Percentiles rank a stretch among this genome's conserved stretches.
These are phyloP conservation scores for Montipora capitata DNA, from an alignment of 92 coral and sea anemone genomes.

Conservation along the genomic window DNA sequence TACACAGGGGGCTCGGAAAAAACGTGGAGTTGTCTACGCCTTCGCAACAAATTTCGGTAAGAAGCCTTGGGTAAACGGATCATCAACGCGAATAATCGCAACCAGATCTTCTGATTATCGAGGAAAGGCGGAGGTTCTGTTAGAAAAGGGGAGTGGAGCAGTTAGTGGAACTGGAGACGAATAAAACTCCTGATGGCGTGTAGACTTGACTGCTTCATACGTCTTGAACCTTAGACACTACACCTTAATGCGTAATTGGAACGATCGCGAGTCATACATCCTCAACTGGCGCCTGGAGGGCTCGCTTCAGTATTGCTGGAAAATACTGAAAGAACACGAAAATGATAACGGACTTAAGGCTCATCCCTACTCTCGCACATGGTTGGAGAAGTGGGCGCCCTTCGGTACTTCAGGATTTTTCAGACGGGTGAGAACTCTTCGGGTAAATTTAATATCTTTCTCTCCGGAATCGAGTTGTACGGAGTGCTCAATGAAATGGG, in stretches of 20 bases:
- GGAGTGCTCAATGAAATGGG: conserved; percentile 75
- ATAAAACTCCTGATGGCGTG: conserved; percentile 88
- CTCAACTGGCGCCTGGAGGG: conserved; percentile 88
- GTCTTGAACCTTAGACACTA: conserved; percentile 67
- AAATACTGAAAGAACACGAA: conserved; percentile 75
- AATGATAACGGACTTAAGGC: conserved; percentile 89
- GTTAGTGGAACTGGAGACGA: conserved; percentile 83
- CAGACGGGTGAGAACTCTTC: conserved; percentile 92
- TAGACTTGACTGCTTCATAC: conserved; percentile 80
- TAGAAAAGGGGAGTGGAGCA: conserved; percentile 77
- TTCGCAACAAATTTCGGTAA: conserved; percentile 80
- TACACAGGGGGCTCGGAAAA: conserved; percentile 84
- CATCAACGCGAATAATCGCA: conserved; percentile 64
- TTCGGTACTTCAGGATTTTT: conserved; percentile 83
- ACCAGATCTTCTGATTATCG: conserved; percentile 16
- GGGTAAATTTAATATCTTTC: conserved; percentile 75
- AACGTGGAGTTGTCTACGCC: conserved; percentile 85
- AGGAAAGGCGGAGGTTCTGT: conserved; percentile 71
- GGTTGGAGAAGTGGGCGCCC: too few relatives aligned
- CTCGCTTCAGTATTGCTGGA: conserved; percentile 86
- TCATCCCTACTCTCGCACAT: conserved; percentile 81
- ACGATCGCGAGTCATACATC: too few relatives aligned
- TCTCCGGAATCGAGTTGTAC: conserved; percentile 88
- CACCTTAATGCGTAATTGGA: too few relatives aligned
- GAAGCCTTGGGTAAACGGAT: neutral